Evolutionary conservation across 2,888 invertebrate genomes (phyloP).

Genomic region (Phengaris arion): DNA sequence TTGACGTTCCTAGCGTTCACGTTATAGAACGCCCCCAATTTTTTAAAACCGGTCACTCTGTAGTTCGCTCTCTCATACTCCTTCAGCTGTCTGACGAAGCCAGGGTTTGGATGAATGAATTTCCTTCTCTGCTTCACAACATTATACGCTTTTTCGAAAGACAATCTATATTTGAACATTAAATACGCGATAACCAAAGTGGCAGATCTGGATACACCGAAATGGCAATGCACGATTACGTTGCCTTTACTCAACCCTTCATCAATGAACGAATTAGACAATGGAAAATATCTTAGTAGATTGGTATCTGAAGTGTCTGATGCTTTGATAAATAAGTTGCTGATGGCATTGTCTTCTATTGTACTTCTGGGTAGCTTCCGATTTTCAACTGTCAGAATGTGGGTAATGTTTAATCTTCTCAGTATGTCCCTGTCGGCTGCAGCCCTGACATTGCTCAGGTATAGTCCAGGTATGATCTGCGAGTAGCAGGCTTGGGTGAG

Average conservation of each 20-base stretch:
- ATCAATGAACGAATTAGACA: conserved; percentile 72
- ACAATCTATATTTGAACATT: conserved; percentile 91
- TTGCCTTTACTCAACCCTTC: conserved; percentile 81
- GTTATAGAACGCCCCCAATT: conserved; percentile 63
- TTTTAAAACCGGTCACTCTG: conserved; percentile 58
- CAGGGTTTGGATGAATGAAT: conserved; percentile 96
- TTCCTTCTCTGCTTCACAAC: conserved; percentile 90
- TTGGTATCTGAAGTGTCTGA: conserved; percentile 67
- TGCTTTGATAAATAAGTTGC: conserved; percentile 72
- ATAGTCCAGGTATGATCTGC: conserved; percentile 63
- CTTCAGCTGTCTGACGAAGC: conserved; percentile 94
- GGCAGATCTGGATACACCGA: conserved; percentile 95
- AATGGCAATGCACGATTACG: conserved; percentile 96
- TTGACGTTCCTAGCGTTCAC: conserved; percentile 65
- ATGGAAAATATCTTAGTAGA: conserved; percentile 71
- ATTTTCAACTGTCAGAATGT: conserved; percentile 72
- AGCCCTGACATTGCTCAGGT: conserved; percentile 69
- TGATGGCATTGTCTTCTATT: conserved; percentile 58
- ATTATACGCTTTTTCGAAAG: conserved; percentile 92
- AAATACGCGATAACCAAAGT: conserved; percentile 97
- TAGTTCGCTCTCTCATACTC: conserved; percentile 77
- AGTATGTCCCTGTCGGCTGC: conserved; percentile 62
- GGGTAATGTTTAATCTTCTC: conserved; percentile 65
- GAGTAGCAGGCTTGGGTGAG: conserved; percentile 68
- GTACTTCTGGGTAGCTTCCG: conserved; percentile 62